Percentiles rank a stretch among this genome's conserved stretches.
phyloP scores from a whole-genome alignment of 2,113 vertebrate species.

The Ochotona princeps region DNA sequence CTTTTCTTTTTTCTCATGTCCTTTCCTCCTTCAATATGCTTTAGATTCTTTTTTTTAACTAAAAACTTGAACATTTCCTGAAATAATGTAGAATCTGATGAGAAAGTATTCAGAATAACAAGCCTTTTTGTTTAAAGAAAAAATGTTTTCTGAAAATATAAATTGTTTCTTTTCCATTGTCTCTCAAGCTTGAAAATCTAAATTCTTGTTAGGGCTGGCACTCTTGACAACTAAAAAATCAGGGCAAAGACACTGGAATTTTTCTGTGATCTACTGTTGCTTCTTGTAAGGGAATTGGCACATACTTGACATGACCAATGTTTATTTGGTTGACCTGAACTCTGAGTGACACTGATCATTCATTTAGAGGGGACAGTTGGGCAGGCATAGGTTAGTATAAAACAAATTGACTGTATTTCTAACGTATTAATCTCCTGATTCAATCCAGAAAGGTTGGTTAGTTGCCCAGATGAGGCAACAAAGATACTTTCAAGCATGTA shows the following conservation, averaged over 20 bases:
- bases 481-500: background rate
- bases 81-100: background rate
- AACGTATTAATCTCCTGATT: background rate
- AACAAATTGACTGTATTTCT: background rate
- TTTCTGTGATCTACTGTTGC: background rate
- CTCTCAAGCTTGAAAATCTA: background rate
- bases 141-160: conserved; percentile 8
- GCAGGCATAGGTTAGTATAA: background rate
- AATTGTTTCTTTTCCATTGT: background rate
- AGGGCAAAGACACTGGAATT: background rate
- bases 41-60: background rate
- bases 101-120: background rate
- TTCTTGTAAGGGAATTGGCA: background rate
- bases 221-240: background rate
- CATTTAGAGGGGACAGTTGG: background rate
- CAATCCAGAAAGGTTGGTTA: background rate
- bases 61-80: background rate
- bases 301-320: background rate
- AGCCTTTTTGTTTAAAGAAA: background rate
- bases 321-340: background rate
- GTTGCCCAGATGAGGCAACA: background rate
- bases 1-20: background rate
- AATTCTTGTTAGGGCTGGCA: background rate
- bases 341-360: conserved; percentile 14
- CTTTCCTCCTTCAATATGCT: background rate